Evolutionary conservation across 2,113 vertebrate species (phyloP).

Genomic region (Entelurus aequoreus): DNA sequence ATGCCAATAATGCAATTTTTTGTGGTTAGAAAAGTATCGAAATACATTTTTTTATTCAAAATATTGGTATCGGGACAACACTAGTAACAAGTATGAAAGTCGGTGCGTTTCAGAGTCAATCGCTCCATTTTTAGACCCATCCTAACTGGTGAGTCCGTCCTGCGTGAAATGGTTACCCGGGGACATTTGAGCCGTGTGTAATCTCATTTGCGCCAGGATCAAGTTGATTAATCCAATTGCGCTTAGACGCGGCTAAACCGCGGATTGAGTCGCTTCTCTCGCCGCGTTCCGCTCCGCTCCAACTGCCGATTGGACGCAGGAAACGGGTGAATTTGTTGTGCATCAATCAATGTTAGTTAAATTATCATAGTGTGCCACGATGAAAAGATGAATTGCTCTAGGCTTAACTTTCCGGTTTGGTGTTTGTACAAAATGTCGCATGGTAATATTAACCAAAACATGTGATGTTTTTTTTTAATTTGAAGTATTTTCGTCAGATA

Average conservation of each 20-base stretch:
- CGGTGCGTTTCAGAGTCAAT: no score
- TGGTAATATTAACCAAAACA: background rate
- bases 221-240: conserved; percentile 65
- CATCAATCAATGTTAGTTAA: background rate
- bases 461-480: background rate
- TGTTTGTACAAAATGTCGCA: background rate
- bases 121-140: no score
- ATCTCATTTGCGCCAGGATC: conserved; percentile 57
- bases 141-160: background rate
- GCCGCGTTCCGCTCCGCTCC: background rate
- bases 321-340: background rate
- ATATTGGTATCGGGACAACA: no score
- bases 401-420: background rate
- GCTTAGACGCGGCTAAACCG: conserved; percentile 22
- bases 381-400: background rate
- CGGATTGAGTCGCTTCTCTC: conserved; percentile 3
- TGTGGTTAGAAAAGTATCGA: no score
- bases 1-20: no score
- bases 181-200: conserved; percentile 47
- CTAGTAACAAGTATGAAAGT: no score
- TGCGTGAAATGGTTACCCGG: conserved; percentile 15
- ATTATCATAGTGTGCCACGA: background rate
- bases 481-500: background rate
- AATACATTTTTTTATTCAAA: no score
- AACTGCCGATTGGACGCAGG: background rate